Base-by-base conservation (phyloP, 1,140 invertebrate species). In the Drosophila fuyamai region DNA sequence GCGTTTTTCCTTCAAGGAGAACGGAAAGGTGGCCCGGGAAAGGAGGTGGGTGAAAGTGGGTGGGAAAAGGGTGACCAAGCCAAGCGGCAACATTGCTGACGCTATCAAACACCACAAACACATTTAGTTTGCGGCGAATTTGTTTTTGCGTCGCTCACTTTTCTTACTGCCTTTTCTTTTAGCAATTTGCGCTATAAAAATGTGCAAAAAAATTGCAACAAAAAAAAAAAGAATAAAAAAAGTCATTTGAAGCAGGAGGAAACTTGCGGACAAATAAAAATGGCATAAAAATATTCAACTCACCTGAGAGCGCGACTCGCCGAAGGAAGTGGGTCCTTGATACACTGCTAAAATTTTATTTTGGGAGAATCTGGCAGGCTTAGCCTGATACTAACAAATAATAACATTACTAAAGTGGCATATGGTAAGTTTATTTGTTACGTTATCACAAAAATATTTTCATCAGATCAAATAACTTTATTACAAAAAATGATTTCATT, bases 41-140 rank as follows among this genome's bases (percentile, higher is more conserved):
- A 9, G 14, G 6, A 7, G 46, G 23, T 18, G 43, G 41, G 9
- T 29, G 60, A 16, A 29, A 14, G 27, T 27, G n/a, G 23, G 53
- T 51, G n/a, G 23, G 10, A 14, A 29, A 23, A 16, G 40, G 50
- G 44, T n/a, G 54, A 51, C 29, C 48, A 27, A 51, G n/a, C 48
- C 48, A 10, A 43, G 62, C 35, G 66, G 38, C 32, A 38, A 58
- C 65, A 38, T 53, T 48, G 65, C 63, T 72, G 79, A 66, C 68
- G 70, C 79, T 81, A 81, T 77, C 79, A 81, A 81, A 56, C 53
- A 62, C 81, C 81, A 72, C 81, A 83, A 83, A 72, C 81, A 83
- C 81, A 79, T 79, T 83, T 83, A 83, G 80, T 83, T 83, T 83
- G 80, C 53, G 80, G 80, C 59, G 70, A 83, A 79, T 83, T 83